A percentile compares a stretch with the other conserved stretches of the same genome.
Conservation (phyloP, 2,888 invertebrate species). For the Galeruca laticollis region DNA sequence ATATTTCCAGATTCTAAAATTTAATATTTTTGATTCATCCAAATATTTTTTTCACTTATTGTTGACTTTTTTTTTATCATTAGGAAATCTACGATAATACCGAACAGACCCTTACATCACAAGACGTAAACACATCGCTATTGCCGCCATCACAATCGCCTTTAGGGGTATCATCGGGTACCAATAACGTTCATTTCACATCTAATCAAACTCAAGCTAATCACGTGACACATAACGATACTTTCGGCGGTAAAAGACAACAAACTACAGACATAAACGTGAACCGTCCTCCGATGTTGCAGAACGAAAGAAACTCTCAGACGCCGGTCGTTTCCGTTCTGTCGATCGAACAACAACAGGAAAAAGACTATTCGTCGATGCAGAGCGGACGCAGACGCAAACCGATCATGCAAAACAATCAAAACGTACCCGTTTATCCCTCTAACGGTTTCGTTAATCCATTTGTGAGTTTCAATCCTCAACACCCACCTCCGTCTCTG, state of each 20-base stretch:
- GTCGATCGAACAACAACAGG: conserved; percentile 63
- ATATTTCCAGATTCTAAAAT: conserved; percentile 22
- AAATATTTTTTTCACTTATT: not conserved
- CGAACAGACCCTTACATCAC: conserved; percentile 44
- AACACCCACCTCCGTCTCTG: conserved; percentile 30
- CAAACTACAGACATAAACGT: conserved; percentile 8
- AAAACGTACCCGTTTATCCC: conserved; percentile 24
- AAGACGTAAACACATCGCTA: conserved; percentile 59
- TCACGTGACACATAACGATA: conserved; percentile 22
- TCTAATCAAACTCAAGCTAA: conserved; percentile 5
- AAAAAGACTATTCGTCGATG: conserved; percentile 64
- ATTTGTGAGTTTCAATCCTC: conserved; percentile 26
- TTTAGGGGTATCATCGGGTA: conserved; percentile 15
- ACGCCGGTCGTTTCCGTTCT: conserved; percentile 65
- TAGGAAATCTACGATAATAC: conserved; percentile 43
- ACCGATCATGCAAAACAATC: conserved; percentile 32
- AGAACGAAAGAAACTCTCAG: conserved; percentile 53
- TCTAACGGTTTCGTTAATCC: conserved; percentile 39
- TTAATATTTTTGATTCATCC: not conserved
- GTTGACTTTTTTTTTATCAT: conserved; percentile 33
- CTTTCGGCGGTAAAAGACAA: conserved; percentile 20
- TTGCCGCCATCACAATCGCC: conserved; percentile 15
- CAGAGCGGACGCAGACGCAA: conserved; percentile 62
- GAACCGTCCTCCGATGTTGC: conserved; percentile 21
- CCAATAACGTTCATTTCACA: not conserved